phyloP scores from a whole-genome alignment of 2,113 vertebrate genomes.

The Mormyrus lacerda region DNA sequence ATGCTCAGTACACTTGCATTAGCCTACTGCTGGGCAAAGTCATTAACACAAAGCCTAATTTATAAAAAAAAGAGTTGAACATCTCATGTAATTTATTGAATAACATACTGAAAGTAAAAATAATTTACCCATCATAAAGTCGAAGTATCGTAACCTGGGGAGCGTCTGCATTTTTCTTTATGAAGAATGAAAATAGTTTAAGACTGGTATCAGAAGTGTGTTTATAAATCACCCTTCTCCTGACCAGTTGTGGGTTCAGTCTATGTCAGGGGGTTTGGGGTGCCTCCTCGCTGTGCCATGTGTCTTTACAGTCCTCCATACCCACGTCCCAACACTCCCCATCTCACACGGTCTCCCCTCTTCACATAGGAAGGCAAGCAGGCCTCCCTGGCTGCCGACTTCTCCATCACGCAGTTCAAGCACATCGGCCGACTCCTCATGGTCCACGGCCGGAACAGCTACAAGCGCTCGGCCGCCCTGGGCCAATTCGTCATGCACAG shows the following conservation, averaged over 20 bases:
- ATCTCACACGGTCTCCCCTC: not conserved
- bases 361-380: slow-evolving; percentile 82
- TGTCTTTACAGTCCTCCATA: not conserved
- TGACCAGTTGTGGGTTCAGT: not conserved
- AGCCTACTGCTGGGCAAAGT: no score
- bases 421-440: slow-evolving; percentile 88
- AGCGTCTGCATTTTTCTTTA: not conserved
- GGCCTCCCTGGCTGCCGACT: slow-evolving; percentile 93
- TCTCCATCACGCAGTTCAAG: slow-evolving; percentile 91
- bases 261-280: not conserved
- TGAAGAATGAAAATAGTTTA: not conserved
- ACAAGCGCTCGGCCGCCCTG: slow-evolving; percentile 90
- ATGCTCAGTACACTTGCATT: no score
- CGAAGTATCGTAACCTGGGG: no score
- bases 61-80: no score
- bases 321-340: not conserved
- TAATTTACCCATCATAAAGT: no score
- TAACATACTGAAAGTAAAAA: no score
- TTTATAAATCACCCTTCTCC: not conserved
- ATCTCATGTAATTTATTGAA: no score
- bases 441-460: slow-evolving; percentile 97
- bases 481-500: slow-evolving; percentile 98
- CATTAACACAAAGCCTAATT: no score
- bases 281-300: not conserved
- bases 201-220: not conserved